Base-by-base conservation (phyloP, 2,888 invertebrate genomes). In the Tenthredo mesomela region DNA sequence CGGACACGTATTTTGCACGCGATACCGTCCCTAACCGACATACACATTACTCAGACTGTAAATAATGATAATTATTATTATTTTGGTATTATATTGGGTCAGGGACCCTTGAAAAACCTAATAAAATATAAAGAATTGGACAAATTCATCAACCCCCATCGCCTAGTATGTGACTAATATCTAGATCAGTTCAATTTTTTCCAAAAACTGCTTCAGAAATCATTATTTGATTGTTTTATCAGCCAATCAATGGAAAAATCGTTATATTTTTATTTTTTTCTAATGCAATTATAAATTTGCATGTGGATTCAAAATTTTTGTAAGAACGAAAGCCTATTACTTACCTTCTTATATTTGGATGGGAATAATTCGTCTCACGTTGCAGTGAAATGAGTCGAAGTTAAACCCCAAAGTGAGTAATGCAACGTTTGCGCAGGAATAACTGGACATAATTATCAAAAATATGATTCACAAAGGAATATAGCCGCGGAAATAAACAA, bases 1-100 rank as follows among this genome's bases (percentile, higher is more conserved):
- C 58, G 12, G 15, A 80, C 91, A 91, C 91, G 91, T 88, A 89
- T 82, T 58, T 70, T 67, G 73, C 84, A 67, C 84, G 85, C 77
- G 85, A 80, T 67, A 21, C 29, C 33, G 25, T 18, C 82, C 70
- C 84, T 77, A 67, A 85, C 85, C 87, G 85, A 54, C 85, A 86
- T 73, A 65, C 77, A 65, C 84, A 84, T 87, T 75, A 82, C 73
- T 70, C 70, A 40, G 84, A 82, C 86, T 71, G 85, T 87, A 86
- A 87, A 89, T 86, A 87, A 89, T 89, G 43, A 70, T 67, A 33
- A 88, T 85, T 71, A 43, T 82, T 85, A 75, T 86, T 82, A 84
- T 85, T 47, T 75, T 73, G 25, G 47, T 65, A 50, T 65, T 75
- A 65, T 84, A 84, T 21, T 85, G 82, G 84, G 84, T 85, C 84